These are phyloP conservation scores for Micromussa lordhowensis DNA, from an alignment of 92 coral and sea anemone genomes.

Conservation along the genomic window DNA sequence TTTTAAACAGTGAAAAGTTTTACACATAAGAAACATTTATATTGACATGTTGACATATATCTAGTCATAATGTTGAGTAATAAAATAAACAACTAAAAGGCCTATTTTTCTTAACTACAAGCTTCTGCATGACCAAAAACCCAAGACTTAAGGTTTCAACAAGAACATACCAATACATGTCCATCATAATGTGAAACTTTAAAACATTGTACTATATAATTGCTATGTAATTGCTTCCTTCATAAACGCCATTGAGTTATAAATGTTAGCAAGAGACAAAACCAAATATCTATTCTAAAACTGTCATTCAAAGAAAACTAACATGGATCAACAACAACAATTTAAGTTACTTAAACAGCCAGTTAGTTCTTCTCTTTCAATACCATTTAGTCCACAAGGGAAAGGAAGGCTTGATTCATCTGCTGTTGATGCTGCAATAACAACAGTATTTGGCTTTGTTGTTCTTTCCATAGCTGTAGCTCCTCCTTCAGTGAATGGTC, in stretches of 20 bases:
- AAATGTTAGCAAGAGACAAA: neutral
- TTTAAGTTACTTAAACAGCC: neutral
- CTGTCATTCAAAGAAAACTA: neutral
- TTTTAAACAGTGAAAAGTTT: neutral
- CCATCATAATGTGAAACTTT: neutral
- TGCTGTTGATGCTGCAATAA: conserved; percentile 43
- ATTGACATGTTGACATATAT: too few relatives aligned
- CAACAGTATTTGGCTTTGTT: too few relatives aligned
- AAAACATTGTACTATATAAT: too few relatives aligned
- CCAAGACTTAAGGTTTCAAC: neutral
- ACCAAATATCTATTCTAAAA: neutral
- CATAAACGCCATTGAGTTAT: neutral
- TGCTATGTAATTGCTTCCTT: neutral
- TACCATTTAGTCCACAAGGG: conserved; percentile 7
- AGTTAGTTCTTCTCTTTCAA: conserved; percentile 10
- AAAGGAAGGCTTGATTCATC: conserved; percentile 39
- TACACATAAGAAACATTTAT: neutral
- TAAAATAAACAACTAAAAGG: too few relatives aligned
- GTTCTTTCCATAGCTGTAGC: conserved; percentile 35
- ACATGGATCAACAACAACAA: conserved; percentile 14
- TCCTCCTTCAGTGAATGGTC: conserved; percentile 26
- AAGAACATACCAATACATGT: neutral
- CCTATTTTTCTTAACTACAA: neutral
- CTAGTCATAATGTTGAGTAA: too few relatives aligned
- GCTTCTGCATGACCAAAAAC: neutral